Base-by-base conservation (phyloP, 2,888 invertebrate species). In the Geophilus truncorum region DNA sequence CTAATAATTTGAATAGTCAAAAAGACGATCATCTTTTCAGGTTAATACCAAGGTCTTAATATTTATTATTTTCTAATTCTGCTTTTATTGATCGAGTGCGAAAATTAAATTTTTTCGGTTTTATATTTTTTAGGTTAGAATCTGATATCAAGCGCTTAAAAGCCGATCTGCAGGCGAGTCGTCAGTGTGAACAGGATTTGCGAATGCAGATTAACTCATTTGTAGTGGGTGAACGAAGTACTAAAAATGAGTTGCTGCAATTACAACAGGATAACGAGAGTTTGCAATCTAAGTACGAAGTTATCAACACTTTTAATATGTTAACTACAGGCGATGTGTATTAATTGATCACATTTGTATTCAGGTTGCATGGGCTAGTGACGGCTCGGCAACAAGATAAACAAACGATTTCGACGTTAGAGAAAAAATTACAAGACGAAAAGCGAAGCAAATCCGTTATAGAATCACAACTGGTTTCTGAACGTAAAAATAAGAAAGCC, bases 181-280 rank as follows among this genome's bases (percentile, higher is more conserved):
- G 92, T 84, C 90, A 91, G 84, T 88, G 89, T 84, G 93, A 94
- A 86, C 91, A 91, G 85, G 93, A 94, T 82, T 88, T 93, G 82
- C 89, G 92, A 84, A 89, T 91, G 84, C 93, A 93, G 88, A 89
- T 93, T 83, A 90, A 88, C 84, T 86, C 85, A 82, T 82, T 83
- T 34, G 89, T 92, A 84, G 90, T 90, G 81, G 90, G 90, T 82
- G 94, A 95, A 85, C 91, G 91, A 85, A 90, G 90, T 83, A 88
- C 90, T 51, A 90, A 91, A 85, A 90, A 92, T 84, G 94, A 96
- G 87, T 89, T 94, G 85, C 89, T 90, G 81, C 92, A 92, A 85
- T 90, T 95, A 86, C 93, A 94, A 88, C 92, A 93, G 86, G 94
- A 95, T 86, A 93, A 95, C 86, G 95, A 96, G 85, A 93, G 93